Evolutionary conservation across 2,113 vertebrate genomes (phyloP).

Genomic region (Xerus inauris): DNA sequence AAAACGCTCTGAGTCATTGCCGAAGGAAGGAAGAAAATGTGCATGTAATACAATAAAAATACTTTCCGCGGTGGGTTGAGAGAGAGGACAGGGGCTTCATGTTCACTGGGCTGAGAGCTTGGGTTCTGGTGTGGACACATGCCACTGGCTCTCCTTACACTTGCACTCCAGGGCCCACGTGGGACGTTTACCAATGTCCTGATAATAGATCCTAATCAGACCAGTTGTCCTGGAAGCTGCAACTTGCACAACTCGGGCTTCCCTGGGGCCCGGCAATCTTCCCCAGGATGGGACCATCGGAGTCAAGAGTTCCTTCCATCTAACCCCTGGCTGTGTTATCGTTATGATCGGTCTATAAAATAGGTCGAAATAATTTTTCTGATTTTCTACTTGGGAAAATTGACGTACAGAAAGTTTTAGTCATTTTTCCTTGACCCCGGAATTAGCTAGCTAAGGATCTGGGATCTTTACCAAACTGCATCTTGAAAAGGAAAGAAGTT

Average conservation of each 20-base stretch:
- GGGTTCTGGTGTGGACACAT: neutral
- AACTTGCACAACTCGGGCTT: neutral
- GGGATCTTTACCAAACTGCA: too few species aligned
- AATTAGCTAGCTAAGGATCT: too few species aligned
- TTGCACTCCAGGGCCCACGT: neutral
- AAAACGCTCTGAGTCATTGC: neutral
- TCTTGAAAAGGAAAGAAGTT: neutral
- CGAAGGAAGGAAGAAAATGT: neutral
- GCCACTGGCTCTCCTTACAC: neutral
- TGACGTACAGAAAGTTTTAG: neutral
- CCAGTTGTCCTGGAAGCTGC: neutral
- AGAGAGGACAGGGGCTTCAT: neutral
- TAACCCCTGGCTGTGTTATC: neutral
- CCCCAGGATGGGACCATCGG: neutral
- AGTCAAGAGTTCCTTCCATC: neutral
- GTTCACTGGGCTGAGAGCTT: rapidly evolving
- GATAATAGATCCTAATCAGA: neutral
- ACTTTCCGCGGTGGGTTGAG: neutral
- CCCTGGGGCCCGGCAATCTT: neutral
- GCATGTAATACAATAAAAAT: neutral
- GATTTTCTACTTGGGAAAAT: neutral
- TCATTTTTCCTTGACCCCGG: neutral
- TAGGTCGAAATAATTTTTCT: neutral
- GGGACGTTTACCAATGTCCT: neutral
- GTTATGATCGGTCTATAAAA: neutral